Evolutionary conservation across 2,888 invertebrate genomes (phyloP).

Genomic region (Calephelis perditalis): DNA sequence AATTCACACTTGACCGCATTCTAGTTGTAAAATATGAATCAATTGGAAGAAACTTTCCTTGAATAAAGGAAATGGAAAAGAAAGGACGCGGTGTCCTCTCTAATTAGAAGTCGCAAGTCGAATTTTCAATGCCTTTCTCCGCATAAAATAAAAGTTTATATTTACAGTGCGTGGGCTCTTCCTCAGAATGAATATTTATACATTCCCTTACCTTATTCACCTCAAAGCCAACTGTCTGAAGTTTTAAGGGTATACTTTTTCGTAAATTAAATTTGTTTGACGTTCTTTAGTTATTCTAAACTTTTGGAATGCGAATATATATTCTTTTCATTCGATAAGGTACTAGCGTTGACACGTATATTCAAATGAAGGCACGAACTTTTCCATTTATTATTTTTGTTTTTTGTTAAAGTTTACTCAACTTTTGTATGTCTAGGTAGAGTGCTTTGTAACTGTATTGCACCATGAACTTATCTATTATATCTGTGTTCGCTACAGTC

Average conservation of each 20-base stretch:
- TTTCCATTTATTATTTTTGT: slow-evolving; percentile 17
- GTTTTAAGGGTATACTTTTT: slow-evolving; percentile 58
- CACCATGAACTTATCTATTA: too few species aligned
- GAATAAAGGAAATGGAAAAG: slow-evolving; percentile 59
- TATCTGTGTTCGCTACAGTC: too few species aligned
- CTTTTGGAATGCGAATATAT: slow-evolving; percentile 36
- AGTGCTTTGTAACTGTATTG: too few species aligned
- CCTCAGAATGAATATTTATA: slow-evolving; percentile 71
- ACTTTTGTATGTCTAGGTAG: too few species aligned
- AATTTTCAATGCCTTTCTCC: slow-evolving; percentile 68
- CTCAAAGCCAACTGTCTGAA: slow-evolving; percentile 52
- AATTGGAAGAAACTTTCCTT: slow-evolving; percentile 64
- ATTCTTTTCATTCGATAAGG: slow-evolving; percentile 29
- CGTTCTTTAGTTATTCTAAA: slow-evolving; percentile 45
- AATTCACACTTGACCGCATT: background rate
- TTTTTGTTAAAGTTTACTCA: slow-evolving; percentile 4
- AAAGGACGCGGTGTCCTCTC: slow-evolving; percentile 58
- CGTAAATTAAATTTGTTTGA: slow-evolving; percentile 49
- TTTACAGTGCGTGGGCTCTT: slow-evolving; percentile 68
- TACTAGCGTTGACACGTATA: slow-evolving; percentile 26
- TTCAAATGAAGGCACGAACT: slow-evolving; percentile 20
- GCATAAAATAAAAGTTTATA: slow-evolving; percentile 74
- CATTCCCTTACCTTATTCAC: slow-evolving; percentile 59
- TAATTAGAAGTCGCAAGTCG: slow-evolving; percentile 73
- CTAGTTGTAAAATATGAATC: slow-evolving; percentile 59